phyloP scores from a whole-genome alignment of 2,888 invertebrate genomes.

The Agapetus fuscipes region DNA sequence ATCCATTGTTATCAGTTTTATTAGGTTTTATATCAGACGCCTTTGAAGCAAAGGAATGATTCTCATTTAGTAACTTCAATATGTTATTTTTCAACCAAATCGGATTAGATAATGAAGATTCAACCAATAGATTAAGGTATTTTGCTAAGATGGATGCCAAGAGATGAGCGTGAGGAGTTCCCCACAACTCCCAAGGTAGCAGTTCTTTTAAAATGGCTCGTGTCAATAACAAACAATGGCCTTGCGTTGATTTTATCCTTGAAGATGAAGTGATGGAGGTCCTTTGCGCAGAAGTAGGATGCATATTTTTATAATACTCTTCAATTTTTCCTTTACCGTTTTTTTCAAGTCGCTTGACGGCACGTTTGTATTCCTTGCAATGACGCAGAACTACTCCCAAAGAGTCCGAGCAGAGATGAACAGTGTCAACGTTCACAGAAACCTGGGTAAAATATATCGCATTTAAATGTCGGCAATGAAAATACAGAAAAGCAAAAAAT shows the following conservation, averaged over 20 bases:
- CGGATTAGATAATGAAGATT: conserved; percentile 41
- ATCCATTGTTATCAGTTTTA: conserved; percentile 5
- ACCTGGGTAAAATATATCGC: conserved; percentile 34
- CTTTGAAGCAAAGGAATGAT: conserved; percentile 6
- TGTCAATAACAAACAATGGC: conserved; percentile 49
- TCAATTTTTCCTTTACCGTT: conserved; percentile 34
- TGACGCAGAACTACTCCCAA: conserved; percentile 49
- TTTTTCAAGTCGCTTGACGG: conserved; percentile 47
- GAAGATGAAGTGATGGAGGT: conserved; percentile 31
- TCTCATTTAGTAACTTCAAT: conserved; percentile 23
- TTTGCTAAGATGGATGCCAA: conserved; percentile 52
- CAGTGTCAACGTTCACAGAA: conserved; percentile 38
- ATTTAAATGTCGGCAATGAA: too few species aligned
- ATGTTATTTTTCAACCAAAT: conserved; percentile 35
- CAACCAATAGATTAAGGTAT: conserved; percentile 42
- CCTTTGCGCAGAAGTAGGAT: conserved; percentile 29
- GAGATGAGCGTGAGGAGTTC: conserved; percentile 54
- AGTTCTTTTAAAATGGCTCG: conserved; percentile 52
- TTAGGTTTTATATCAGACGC: conserved; percentile 19
- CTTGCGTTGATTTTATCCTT: conserved; percentile 37
- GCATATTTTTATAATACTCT: conserved; percentile 40
- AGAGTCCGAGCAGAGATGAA: conserved; percentile 36
- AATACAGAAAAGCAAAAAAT: not conserved
- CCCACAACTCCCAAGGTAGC: conserved; percentile 57
- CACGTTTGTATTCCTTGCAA: conserved; percentile 53